These are phyloP conservation scores for Catotricha subobsoleta DNA, from an alignment of 2,888 invertebrate species.

Conservation along the genomic window DNA sequence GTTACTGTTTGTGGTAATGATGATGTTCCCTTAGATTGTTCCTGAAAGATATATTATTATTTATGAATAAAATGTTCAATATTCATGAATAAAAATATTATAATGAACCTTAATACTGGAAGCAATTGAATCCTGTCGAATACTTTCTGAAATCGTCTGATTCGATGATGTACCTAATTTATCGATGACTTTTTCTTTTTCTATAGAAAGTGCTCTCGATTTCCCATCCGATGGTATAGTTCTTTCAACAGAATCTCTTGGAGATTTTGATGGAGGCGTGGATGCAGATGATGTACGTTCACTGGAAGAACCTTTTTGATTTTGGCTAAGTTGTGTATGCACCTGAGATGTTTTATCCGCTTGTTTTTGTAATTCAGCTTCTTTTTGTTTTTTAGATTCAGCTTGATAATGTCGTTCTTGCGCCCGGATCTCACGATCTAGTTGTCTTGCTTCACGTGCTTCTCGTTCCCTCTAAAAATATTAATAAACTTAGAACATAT, in stretches of 20 bases:
- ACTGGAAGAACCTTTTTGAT: conserved; percentile 2
- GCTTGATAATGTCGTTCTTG: conserved; percentile 22
- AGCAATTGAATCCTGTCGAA: not conserved
- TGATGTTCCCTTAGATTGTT: conserved; percentile 26
- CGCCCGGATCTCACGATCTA: conserved; percentile 25
- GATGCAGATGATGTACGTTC: conserved; percentile 5
- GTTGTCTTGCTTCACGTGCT: conserved; percentile 27
- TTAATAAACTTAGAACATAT: too few species aligned
- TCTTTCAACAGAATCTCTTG: conserved; percentile 12
- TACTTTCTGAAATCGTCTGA: not conserved
- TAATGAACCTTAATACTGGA: not conserved
- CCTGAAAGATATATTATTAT: conserved; percentile 14
- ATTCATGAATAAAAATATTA: too few species aligned
- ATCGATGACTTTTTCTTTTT: conserved; percentile 8
- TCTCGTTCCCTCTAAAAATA: conserved; percentile 25
- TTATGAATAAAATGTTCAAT: not conserved
- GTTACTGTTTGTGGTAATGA: conserved; percentile 25
- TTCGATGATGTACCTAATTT: not conserved
- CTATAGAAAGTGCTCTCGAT: too few species aligned
- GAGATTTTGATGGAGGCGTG: conserved; percentile 9
- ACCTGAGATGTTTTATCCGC: not conserved
- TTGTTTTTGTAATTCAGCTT: conserved; percentile 1
- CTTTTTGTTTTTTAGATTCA: conserved; percentile 7
- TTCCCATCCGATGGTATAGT: not conserved
- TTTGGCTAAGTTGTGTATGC: conserved; percentile 6